Conservation (phyloP, 92 coral and sea anemone genomes). For the Metridium senile region DNA sequence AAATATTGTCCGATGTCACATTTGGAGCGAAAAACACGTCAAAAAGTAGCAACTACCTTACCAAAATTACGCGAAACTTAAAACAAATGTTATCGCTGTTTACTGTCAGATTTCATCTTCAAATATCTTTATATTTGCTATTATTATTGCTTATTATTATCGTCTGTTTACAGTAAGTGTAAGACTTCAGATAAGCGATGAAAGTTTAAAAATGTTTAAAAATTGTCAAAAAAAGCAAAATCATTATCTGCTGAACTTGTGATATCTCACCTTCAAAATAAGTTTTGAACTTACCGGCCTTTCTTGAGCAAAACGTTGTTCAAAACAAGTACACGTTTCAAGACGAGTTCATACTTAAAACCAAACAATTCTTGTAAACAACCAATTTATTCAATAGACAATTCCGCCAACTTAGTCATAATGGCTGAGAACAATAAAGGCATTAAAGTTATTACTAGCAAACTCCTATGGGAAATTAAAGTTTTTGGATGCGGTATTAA, state of each 20-base stretch:
- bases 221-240: no score
- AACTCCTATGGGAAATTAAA: constrained; percentile 12
- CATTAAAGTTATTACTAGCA: not conserved
- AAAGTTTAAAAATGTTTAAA: no score
- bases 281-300: not conserved
- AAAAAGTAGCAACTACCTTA: no score
- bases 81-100: no score
- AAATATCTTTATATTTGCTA: not conserved
- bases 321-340: not conserved
- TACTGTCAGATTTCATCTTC: no score
- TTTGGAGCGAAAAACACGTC: no score
- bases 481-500: not conserved
- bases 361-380: not conserved
- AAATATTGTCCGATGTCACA: no score
- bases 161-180: not conserved
- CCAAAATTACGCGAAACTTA: no score
- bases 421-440: constrained; percentile 9
- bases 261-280: no score
- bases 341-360: not conserved
- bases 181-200: no score
- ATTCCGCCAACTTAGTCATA: not conserved
- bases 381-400: not conserved
- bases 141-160: not conserved
- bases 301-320: not conserved
- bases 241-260: no score